Evolutionary conservation across 2,113 vertebrate species (phyloP).

Genomic region (Scartelaos histophorus): DNA sequence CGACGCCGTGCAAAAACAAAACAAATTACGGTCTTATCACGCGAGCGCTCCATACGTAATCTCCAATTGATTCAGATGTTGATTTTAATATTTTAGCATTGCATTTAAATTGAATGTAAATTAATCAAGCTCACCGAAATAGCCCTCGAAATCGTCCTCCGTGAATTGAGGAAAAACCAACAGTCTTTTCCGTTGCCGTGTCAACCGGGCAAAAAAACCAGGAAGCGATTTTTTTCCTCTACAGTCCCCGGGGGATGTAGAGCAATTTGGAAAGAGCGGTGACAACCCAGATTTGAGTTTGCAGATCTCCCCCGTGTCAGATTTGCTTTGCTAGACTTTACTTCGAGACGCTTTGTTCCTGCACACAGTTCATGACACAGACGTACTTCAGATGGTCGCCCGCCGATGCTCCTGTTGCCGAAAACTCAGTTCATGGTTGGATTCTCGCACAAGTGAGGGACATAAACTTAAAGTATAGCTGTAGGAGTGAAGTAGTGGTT

Average conservation of each 20-base stretch:
- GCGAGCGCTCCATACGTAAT: background rate
- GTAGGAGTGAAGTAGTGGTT: background rate
- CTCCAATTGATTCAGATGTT: slow-evolving; percentile 1
- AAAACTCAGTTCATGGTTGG: slow-evolving; percentile 28
- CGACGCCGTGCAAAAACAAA: background rate
- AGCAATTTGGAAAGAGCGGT: slow-evolving; percentile 27
- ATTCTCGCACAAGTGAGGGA: slow-evolving; percentile 36
- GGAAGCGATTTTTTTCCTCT: slow-evolving; percentile 10
- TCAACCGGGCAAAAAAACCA: slow-evolving; percentile 4
- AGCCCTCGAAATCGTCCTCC: slow-evolving; percentile 7
- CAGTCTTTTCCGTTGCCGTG: slow-evolving; percentile 1
- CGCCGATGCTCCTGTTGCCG: background rate
- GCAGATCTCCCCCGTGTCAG: slow-evolving; percentile 1
- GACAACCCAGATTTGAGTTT: slow-evolving; percentile 39
- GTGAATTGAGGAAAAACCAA: background rate
- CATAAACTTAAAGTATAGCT: background rate
- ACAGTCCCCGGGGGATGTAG: slow-evolving; percentile 25
- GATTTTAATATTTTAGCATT: slow-evolving; percentile 1
- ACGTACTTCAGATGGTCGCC: background rate
- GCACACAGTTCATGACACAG: slow-evolving; percentile 17
- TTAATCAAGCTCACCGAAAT: slow-evolving; percentile 9
- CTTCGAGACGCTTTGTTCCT: slow-evolving; percentile 37
- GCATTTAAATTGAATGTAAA: slow-evolving; percentile 14
- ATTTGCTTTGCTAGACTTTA: slow-evolving; percentile 44
- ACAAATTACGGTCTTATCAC: background rate